Evolutionary conservation across 2,113 vertebrate genomes (phyloP), one percentile per base, ranked within the genome.

Genomic region (Cacatua alba): DNA sequence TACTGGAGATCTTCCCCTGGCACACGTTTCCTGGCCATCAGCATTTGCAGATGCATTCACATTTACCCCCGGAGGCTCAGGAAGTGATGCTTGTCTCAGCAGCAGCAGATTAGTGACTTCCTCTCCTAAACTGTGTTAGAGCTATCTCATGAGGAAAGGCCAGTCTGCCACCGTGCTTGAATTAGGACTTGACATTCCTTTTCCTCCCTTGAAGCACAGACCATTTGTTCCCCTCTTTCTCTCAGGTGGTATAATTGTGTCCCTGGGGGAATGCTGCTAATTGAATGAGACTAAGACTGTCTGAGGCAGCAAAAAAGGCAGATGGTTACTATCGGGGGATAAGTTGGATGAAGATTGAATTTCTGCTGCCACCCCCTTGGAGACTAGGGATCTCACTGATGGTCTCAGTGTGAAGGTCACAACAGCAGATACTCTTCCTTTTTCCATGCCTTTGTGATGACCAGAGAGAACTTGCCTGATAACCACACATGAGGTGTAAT

Each of bases 291-390:
- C 84, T 76, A 28, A 91, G 72, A 49, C 35, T 43, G 49, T 39
- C 69, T 84, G 77, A 94, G 65, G 6, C 14, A 92, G 83, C 77
- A 92, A 81, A 81, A 95, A 60, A 95, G 83, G 76, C 83, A 91
- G 89, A 95, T 92, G 91, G 81, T 79, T 86, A 52, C 4, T 0
- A 8, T 70, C 68, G 63, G 91, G 78, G 59, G 53, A 20, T 35
- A 75, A 87, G 49, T 64, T 19, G 5, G 77, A 60, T 21, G 55
- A 9, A 81, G 55, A 59, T 71, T 68, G 35, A 43, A 84, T 49
- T 93, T 80, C 67, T 82, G 70, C 91, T 94, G 89, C 71, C 78
- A 82, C 7, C 15, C 17, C 70, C 53, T 80, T 33, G 67, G 49
- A 88, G 75, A 80, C 31, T 4, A 53, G 13, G 43, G 44, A 69